Evolutionary conservation across 2,888 invertebrate genomes (phyloP).

Genomic region (Athalia rosae): DNA sequence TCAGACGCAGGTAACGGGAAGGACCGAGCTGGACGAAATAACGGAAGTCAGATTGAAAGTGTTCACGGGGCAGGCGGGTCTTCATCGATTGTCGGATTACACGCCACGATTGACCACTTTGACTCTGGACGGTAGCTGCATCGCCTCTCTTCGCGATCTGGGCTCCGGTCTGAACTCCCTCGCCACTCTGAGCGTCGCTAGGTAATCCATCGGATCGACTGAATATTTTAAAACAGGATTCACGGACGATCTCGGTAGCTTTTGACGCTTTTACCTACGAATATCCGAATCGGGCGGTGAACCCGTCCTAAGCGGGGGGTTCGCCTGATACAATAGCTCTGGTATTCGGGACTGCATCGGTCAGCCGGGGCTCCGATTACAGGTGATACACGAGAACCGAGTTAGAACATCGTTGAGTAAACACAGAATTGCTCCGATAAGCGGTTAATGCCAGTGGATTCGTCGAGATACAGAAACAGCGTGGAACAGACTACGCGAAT

Average conservation of each 20-base stretch:
- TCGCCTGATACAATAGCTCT: constrained; percentile 14
- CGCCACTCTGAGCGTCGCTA: constrained; percentile 48
- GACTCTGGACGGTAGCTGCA: constrained; percentile 51
- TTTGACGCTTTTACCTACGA: too few relatives aligned
- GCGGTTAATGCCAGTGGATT: background rate
- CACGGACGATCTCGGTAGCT: background rate
- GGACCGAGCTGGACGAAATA: constrained; percentile 40
- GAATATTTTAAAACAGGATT: background rate
- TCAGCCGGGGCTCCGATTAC: constrained; percentile 20
- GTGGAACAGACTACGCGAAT: background rate
- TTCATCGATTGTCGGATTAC: constrained; percentile 52
- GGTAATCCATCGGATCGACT: constrained; percentile 41
- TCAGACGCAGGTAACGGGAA: constrained; percentile 47
- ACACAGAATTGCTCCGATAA: constrained; percentile 16
- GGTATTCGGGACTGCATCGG: constrained; percentile 9
- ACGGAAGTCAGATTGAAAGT: constrained; percentile 50
- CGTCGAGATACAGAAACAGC: background rate
- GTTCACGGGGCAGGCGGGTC: constrained; percentile 51
- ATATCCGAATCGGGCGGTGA: constrained; percentile 1
- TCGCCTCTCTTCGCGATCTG: constrained; percentile 52
- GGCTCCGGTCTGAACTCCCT: constrained; percentile 49
- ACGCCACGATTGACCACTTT: constrained; percentile 50
- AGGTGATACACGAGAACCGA: background rate
- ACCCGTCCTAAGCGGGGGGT: background rate
- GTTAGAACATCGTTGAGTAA: constrained; percentile 17